Conservation (phyloP, 2,113 vertebrate species). For the Epinephelus lanceolatus region DNA sequence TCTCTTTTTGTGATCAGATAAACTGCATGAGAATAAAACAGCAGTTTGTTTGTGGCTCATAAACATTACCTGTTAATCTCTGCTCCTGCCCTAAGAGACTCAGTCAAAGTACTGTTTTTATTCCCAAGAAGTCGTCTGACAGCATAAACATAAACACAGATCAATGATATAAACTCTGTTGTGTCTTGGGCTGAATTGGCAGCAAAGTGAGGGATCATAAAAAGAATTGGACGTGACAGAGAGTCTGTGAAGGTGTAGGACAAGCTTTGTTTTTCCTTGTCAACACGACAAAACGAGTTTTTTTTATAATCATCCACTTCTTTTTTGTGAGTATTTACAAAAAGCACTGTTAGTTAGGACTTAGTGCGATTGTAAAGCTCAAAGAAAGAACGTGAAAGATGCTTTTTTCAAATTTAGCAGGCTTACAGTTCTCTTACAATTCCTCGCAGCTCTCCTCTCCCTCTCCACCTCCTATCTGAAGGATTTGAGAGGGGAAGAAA, state of each 20-base stretch:
- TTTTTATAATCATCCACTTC: conserved; percentile 10
- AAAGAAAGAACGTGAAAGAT: background rate
- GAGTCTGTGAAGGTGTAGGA: background rate
- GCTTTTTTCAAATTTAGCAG: conserved; percentile 19
- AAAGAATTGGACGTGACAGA: conserved; percentile 13
- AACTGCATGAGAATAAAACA: background rate
- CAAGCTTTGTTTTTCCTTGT: conserved; percentile 17
- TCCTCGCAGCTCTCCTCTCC: conserved; percentile 32
- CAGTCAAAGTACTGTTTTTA: conserved; percentile 5
- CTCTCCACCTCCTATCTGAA: conserved; percentile 17
- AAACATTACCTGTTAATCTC: conserved; percentile 1
- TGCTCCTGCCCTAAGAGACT: background rate
- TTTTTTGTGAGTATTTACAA: background rate
- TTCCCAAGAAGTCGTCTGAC: background rate
- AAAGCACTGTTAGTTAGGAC: background rate
- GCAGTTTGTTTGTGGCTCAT: background rate
- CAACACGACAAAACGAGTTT: conserved; percentile 3
- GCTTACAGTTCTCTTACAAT: conserved; percentile 21
- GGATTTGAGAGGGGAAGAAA: conserved; percentile 47
- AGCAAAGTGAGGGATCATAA: conserved; percentile 4
- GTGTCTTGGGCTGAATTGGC: conserved; percentile 9
- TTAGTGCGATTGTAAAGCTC: background rate
- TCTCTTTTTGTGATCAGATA: background rate
- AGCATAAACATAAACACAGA: conserved; percentile 29
- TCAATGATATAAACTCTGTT: conserved; percentile 5